Conservation (phyloP, 1,140 invertebrate species). For the Caenorhabditis inopinata region DNA sequence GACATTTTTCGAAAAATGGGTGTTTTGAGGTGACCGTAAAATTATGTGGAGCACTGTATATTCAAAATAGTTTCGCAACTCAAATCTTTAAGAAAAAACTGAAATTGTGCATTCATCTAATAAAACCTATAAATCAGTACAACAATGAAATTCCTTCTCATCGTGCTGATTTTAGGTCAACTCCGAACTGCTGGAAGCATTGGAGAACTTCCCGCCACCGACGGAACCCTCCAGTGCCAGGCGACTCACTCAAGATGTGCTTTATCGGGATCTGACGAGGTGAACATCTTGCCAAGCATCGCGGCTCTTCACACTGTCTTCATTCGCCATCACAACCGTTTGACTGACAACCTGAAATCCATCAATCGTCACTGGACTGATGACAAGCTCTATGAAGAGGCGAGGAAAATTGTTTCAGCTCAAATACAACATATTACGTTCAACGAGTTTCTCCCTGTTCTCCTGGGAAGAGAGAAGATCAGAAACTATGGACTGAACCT, state of each 20-base stretch:
- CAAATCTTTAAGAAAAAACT: no score
- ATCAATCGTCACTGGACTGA: conserved; percentile 89
- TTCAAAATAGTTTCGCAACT: no score
- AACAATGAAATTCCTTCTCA: no score
- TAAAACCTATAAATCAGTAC: no score
- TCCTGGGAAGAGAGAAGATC: conserved; percentile 62
- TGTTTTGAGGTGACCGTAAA: no score
- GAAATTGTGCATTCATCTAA: no score
- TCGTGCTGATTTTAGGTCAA: neutral
- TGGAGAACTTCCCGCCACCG: conserved; percentile 38
- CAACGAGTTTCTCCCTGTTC: conserved; percentile 67
- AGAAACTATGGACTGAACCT: conserved; percentile 51
- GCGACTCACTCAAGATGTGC: conserved; percentile 51
- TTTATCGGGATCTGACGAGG: conserved; percentile 73
- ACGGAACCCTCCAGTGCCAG: conserved; percentile 46
- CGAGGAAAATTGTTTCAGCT: conserved; percentile 74
- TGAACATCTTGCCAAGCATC: conserved; percentile 83
- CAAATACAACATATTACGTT: conserved; percentile 67
- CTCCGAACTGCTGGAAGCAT: conserved; percentile 37
- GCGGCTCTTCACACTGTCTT: conserved; percentile 82
- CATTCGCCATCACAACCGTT: conserved; percentile 75
- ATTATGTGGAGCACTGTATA: no score
- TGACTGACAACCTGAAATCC: conserved; percentile 56
- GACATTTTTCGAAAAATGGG: no score
- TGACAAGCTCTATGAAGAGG: conserved; percentile 87